phyloP scores from a whole-genome alignment of 2,113 vertebrate genomes.

The Notiomystis cincta region DNA sequence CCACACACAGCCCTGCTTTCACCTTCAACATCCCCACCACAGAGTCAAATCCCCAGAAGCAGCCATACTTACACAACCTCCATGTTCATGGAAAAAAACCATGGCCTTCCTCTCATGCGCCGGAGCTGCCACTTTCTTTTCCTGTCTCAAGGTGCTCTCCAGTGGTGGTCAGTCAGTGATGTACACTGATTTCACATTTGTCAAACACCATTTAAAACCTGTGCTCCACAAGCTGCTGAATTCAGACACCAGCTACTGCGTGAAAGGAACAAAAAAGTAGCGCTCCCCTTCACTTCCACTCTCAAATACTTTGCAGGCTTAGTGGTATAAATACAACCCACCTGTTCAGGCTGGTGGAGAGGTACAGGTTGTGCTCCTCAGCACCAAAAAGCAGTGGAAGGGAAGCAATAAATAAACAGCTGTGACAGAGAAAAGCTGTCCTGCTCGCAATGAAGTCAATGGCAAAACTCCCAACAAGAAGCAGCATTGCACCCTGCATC shows the following conservation, averaged over 20 bases:
- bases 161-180: fast-evolving
- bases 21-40: not conserved
- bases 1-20: fast-evolving
- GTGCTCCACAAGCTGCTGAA: not conserved
- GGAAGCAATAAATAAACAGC: not conserved
- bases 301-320: not conserved
- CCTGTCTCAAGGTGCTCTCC: not conserved
- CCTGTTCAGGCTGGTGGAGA: not conserved
- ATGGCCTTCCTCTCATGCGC: fast-evolving
- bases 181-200: fast-evolving
- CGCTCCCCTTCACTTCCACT: fast-evolving
- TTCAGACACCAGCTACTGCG: fast-evolving
- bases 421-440: not conserved
- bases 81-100: not conserved
- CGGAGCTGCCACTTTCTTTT: not conserved
- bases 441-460: not conserved
- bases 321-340: not conserved
- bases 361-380: not conserved
- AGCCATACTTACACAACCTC: not conserved
- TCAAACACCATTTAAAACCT: not conserved
- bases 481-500: not conserved
- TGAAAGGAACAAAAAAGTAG: fast-evolving
- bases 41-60: not conserved
- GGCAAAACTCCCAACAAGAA: not conserved
- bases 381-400: not conserved